Conservation (phyloP, 2,113 vertebrate species). For the Gila orcuttii region DNA sequence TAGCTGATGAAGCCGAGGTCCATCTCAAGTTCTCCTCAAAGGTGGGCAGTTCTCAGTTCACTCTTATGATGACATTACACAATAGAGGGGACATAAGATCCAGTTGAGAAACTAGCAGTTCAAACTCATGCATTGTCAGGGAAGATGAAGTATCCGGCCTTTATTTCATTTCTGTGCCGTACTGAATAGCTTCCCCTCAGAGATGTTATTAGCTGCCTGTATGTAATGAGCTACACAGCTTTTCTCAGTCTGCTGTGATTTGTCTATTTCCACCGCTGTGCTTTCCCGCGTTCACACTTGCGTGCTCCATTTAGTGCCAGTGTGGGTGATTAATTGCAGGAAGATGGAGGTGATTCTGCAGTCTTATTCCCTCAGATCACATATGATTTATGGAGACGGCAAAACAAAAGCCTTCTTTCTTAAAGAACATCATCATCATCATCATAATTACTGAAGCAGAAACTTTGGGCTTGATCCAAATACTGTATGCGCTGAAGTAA, state of each 20-base stretch:
- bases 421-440: conserved; percentile 47
- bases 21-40: conserved; percentile 98
- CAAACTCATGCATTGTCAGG: neutral
- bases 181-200: conserved; percentile 8
- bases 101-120: neutral
- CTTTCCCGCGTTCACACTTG: conserved; percentile 4
- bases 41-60: conserved; percentile 69
- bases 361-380: neutral
- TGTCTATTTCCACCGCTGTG: conserved; percentile 6
- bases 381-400: neutral
- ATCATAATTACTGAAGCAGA: conserved; percentile 56
- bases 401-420: neutral
- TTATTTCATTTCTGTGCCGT: conserved; percentile 8
- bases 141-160: neutral
- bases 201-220: conserved; percentile 11
- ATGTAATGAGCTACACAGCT: conserved; percentile 27
- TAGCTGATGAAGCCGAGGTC: conserved; percentile 95
- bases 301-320: conserved; percentile 4
- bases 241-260: conserved; percentile 5
- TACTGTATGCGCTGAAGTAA: conserved; percentile 26
- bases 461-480: conserved; percentile 46
- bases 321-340: conserved; percentile 26
- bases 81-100: neutral
- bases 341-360: conserved; percentile 12
- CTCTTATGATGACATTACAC: neutral